Base-by-base conservation (phyloP, 2,797 vertebrate genomes). In the Apodemus agrarius region DNA sequence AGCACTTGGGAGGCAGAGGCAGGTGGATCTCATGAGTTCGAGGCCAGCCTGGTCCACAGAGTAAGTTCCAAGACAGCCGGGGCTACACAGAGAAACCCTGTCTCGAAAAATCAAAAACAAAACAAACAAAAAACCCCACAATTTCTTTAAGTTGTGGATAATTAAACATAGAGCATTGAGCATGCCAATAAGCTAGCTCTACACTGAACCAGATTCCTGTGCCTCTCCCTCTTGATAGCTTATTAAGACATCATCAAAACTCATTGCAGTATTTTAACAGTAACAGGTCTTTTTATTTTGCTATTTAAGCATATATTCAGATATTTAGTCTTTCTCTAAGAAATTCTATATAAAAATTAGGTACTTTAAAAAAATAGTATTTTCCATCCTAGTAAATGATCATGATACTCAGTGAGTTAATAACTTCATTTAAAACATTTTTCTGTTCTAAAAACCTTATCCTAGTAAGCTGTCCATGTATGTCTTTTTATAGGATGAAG, bases 271-370 rank as follows among this genome's bases (percentile, higher is more conserved):
- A 29, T 82, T 96, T 93, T 89, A 75, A 76, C 43, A 92, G 4
- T 85, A 52, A 43, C 59, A 57, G 34, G 29, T 90, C 89, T 92
- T 67, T 12, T 91, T 85, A 49, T 94, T 78, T 84, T 90, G 0
- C 46, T 46, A n/a, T 21, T 95, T 93, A 94, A 88, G 52, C 79
- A 88, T 65, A 89, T 82, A 85, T 78, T 81, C 80, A 78, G 81
- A 61, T 92, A 81, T 84, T 93, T 94, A 87, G 59, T 94, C 87
- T 12, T 82, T 75, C 24, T 90, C 65, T 86, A 74, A 81, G 52
- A 87, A 75, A 89, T 63, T 83, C 76, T 94, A 26, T 72, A 84
- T 52, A 46, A 87, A 95, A 92, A 43, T 93, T 81, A 74, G 22
- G 17, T 40, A 72, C 67, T 90, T 95, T 89, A 57, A 12, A 61